phyloP scores from a whole-genome alignment of 2,113 vertebrate genomes.

The Pterocles burchelli region DNA sequence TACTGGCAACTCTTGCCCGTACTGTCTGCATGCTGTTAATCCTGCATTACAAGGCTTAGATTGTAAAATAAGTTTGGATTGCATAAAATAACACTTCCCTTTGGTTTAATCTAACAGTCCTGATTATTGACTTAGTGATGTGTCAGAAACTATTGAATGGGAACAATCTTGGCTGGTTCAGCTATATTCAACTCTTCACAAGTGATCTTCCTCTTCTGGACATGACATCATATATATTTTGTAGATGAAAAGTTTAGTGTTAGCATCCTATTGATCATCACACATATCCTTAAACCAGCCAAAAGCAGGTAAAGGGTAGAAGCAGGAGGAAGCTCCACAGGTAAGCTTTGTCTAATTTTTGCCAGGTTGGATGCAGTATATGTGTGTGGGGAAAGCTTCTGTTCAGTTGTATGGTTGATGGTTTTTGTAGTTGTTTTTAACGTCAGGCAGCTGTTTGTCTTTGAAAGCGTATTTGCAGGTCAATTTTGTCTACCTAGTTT shows the following conservation, averaged over 20 bases:
- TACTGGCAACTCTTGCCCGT: neutral
- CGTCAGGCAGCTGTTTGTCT: neutral
- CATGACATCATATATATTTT: neutral
- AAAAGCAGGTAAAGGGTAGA: neutral
- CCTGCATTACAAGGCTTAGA: neutral
- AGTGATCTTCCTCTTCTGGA: neutral
- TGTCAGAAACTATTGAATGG: neutral
- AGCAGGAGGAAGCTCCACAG: neutral
- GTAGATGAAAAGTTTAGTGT: neutral
- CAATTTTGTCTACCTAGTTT: neutral
- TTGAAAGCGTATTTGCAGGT: neutral
- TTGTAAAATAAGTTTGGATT: neutral
- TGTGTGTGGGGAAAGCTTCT: neutral
- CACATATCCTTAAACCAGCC: neutral
- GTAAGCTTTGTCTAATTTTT: neutral
- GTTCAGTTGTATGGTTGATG: neutral
- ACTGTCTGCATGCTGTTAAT: accelerated
- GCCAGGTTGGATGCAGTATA: neutral
- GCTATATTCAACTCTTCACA: neutral
- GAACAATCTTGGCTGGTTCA: neutral
- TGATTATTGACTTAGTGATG: neutral
- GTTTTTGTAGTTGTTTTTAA: neutral
- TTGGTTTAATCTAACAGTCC: neutral
- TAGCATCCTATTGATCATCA: neutral
- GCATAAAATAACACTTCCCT: neutral